Evolutionary conservation across 2,797 vertebrate genomes (phyloP).

Genomic region (Peromyscus nudipes): DNA sequence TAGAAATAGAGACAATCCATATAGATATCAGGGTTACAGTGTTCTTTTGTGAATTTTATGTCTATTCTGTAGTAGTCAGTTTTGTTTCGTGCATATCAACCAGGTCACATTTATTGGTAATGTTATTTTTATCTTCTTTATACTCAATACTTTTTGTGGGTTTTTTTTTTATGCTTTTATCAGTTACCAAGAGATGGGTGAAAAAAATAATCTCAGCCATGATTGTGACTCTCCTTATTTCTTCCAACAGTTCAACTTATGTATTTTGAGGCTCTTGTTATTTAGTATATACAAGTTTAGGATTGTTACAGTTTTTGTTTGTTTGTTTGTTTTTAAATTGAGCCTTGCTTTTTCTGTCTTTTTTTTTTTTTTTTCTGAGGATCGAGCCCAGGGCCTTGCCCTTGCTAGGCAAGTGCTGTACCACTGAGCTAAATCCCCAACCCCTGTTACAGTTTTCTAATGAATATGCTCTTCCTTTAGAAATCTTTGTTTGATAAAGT

Average conservation of each 20-base stretch:
- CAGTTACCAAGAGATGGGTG: neutral
- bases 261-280: neutral
- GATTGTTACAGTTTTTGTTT: neutral
- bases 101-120: neutral
- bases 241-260: constrained; percentile 14
- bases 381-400: too few species aligned
- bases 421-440: too few species aligned
- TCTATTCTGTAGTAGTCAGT: constrained; percentile 7
- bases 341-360: too few species aligned
- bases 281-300: neutral
- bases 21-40: neutral
- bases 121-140: neutral
- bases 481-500: neutral
- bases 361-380: too few species aligned
- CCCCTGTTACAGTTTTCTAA: neutral
- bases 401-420: too few species aligned
- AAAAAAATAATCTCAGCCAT: neutral
- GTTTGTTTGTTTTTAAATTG: too few species aligned
- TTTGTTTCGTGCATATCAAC: neutral
- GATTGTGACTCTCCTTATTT: neutral
- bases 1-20: neutral
- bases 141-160: neutral
- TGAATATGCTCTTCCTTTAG: neutral
- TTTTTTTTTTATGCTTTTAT: neutral
- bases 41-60: neutral